Conservation (phyloP, 2,113 vertebrate species). For the Edolisoma coerulescens region DNA sequence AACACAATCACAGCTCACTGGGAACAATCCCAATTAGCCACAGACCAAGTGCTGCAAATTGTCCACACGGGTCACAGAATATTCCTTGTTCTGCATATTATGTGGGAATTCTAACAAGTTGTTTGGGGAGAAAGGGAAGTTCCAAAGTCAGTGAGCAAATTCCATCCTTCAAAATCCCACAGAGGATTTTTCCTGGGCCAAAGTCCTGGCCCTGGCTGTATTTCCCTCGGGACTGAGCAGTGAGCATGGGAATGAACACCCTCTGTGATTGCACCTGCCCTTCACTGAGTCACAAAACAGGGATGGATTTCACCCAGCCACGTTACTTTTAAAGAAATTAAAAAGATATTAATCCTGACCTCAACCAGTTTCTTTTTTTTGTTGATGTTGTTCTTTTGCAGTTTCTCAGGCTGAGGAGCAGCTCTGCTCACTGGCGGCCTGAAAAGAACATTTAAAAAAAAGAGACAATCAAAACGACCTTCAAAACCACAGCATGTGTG, state of each 20-base stretch:
- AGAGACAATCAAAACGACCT: no score
- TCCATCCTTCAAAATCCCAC: background rate
- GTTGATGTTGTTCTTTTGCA: constrained; percentile 89
- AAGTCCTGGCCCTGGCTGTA: background rate
- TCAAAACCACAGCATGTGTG: background rate
- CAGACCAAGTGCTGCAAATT: background rate
- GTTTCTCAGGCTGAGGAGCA: constrained; percentile 90
- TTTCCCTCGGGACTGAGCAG: background rate
- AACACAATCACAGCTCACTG: background rate
- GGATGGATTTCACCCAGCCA: background rate
- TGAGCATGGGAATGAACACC: accelerated
- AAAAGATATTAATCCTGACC: constrained; percentile 68
- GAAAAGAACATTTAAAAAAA: constrained; percentile 16
- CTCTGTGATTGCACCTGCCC: background rate
- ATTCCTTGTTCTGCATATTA: background rate
- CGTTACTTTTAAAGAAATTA: background rate
- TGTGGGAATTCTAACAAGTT: background rate
- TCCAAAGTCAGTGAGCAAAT: background rate
- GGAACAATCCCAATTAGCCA: background rate
- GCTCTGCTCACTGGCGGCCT: constrained; percentile 94
- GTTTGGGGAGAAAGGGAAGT: background rate
- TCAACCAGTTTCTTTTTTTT: constrained; percentile 94
- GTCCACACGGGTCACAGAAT: background rate
- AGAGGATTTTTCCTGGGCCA: background rate
- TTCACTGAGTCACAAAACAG: background rate